A percentile compares a stretch with the other conserved stretches of the same genome.
Evolutionary conservation across 2,797 vertebrate genomes (phyloP).

Genomic region (Anguilla megastoma): DNA sequence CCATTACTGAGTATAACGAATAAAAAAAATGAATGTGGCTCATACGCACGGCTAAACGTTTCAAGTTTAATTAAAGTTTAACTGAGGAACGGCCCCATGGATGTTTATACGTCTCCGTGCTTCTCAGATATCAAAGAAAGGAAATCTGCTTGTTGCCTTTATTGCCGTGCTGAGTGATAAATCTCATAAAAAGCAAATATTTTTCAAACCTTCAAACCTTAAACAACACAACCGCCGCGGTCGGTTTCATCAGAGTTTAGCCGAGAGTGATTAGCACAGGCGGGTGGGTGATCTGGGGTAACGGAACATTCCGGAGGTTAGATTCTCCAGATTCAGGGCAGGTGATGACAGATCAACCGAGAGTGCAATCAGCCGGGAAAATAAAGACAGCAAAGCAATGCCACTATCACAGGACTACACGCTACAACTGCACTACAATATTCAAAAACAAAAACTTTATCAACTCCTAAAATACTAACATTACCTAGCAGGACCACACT

Average conservation of each 20-base stretch:
- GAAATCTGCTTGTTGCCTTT: neutral
- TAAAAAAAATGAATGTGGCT: neutral
- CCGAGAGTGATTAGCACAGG: neutral
- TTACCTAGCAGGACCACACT: no score
- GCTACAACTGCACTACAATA: neutral
- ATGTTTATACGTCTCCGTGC: neutral
- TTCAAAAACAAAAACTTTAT: neutral
- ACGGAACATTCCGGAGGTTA: no score
- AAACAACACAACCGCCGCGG: neutral
- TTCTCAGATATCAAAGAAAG: neutral
- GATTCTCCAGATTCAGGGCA: no score
- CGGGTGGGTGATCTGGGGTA: no score
- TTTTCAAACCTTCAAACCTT: no score
- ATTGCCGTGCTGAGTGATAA: neutral
- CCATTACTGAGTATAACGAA: neutral
- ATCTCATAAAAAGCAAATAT: no score
- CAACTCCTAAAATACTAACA: neutral
- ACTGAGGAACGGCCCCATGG: neutral
- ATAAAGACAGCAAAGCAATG: neutral
- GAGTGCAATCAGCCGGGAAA: no score
- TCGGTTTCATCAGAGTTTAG: neutral
- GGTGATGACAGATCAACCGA: no score
- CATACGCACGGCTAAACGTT: neutral
- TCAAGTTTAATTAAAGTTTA: neutral
- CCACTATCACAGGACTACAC: neutral